phyloP scores from a whole-genome alignment of 2,113 vertebrate species.

The Anguilla rostrata region DNA sequence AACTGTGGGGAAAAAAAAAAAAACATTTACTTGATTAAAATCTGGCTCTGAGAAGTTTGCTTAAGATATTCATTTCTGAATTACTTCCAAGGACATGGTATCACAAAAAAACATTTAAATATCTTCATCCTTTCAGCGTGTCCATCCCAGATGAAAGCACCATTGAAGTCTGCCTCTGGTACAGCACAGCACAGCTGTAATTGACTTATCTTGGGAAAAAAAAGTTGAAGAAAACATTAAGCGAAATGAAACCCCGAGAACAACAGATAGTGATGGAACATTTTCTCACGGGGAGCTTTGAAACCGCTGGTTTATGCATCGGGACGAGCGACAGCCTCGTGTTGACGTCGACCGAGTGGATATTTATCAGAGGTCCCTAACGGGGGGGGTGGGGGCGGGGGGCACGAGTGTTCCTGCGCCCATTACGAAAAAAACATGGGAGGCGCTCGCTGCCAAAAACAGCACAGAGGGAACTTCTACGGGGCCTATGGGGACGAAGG shows the following conservation, averaged over 20 bases:
- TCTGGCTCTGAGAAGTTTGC: not conserved
- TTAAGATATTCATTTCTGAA: not conserved
- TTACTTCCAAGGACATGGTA: not conserved
- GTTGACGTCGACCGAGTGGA: conserved; percentile 32
- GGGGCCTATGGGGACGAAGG: not conserved
- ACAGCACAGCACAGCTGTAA: not conserved
- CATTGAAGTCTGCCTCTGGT: not conserved
- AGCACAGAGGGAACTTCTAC: conserved; percentile 39
- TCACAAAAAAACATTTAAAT: not conserved
- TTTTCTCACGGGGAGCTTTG: not conserved
- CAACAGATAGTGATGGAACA: not conserved
- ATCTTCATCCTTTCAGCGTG: not conserved
- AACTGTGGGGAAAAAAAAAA: not conserved
- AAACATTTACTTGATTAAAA: not conserved
- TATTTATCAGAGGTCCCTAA: conserved; percentile 34
- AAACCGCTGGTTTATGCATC: not conserved
- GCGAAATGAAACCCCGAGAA: not conserved
- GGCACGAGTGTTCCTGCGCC: conserved; percentile 36
- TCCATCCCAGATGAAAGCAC: not conserved
- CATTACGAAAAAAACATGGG: conserved; percentile 45
- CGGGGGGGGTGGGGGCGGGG: conserved; percentile 16
- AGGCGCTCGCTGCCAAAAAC: conserved; percentile 53
- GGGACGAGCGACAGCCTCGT: not conserved
- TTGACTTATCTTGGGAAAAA: not conserved
- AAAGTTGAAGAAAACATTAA: not conserved